phyloP scores from a whole-genome alignment of 2,888 invertebrate genomes.

The Drosophila nr. perissopoda region DNA sequence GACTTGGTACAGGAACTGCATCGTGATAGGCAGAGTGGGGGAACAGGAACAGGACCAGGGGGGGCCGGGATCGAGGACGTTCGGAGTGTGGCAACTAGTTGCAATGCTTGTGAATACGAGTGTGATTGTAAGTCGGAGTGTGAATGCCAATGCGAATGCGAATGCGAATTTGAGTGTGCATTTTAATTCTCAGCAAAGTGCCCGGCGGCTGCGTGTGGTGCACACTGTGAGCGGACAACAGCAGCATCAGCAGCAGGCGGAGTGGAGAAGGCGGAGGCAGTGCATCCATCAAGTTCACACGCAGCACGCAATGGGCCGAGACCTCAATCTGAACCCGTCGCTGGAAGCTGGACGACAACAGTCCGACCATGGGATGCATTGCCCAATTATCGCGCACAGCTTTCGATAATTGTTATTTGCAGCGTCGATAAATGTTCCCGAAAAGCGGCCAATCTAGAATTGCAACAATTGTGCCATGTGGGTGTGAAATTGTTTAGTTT shows the following conservation, averaged over 20 bases:
- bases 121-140: neutral
- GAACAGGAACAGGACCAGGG: neutral
- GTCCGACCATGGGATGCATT: slow-evolving; percentile 28
- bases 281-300: slow-evolving; percentile 79
- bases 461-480: neutral
- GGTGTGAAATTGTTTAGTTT: neutral
- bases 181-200: slow-evolving; percentile 71
- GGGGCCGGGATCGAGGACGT: neutral
- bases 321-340: slow-evolving; percentile 14
- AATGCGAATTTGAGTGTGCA: slow-evolving; percentile 35
- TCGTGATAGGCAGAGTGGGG: neutral
- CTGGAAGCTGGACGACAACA: slow-evolving; percentile 1
- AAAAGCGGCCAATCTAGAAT: neutral
- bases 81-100: slow-evolving; percentile 14
- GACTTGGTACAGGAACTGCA: neutral
- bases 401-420: slow-evolving; percentile 2
- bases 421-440: neutral
- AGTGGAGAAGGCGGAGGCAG: slow-evolving; percentile 55
- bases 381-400: neutral
- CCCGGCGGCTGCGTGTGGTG: slow-evolving; percentile 51
- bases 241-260: neutral
- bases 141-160: slow-evolving; percentile 11
- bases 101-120: slow-evolving; percentile 18
- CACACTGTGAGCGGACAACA: slow-evolving; percentile 4
- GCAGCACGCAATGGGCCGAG: slow-evolving; percentile 56